Conservation (phyloP, 2,113 vertebrate species). For the Poicephalus meyeri region DNA sequence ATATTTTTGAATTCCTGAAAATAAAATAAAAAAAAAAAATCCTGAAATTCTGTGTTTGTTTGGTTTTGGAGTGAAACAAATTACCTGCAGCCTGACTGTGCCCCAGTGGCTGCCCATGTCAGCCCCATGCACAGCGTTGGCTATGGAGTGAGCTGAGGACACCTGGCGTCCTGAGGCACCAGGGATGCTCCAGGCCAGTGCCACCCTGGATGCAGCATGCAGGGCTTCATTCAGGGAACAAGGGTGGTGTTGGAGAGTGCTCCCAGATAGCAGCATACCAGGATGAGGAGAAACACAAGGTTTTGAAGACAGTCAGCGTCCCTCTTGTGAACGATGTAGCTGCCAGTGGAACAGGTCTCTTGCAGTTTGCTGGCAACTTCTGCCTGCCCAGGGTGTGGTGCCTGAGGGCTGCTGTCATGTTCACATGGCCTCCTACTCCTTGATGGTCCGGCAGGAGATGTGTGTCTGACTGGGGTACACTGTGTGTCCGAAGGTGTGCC, state of each 20-base stretch:
- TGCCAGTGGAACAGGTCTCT: background rate
- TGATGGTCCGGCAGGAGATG: rapidly evolving
- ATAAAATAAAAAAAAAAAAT: background rate
- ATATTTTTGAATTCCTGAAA: background rate
- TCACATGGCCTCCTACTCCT: rapidly evolving
- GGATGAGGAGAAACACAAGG: background rate
- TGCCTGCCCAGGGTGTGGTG: rapidly evolving
- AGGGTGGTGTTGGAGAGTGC: too few species aligned
- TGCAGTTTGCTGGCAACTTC: background rate
- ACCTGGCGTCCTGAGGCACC: rapidly evolving
- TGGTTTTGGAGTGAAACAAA: background rate
- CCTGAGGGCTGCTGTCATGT: rapidly evolving
- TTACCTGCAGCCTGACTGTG: background rate
- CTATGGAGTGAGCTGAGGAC: background rate
- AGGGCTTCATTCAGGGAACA: background rate
- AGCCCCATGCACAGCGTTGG: rapidly evolving
- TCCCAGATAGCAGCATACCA: background rate
- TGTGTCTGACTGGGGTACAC: background rate
- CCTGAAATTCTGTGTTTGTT: background rate
- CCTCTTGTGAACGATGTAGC: background rate
- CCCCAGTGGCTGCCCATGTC: rapidly evolving
- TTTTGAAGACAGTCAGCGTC: background rate
- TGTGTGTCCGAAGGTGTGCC: background rate
- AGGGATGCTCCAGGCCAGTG: rapidly evolving
- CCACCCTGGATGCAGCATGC: background rate